These are phyloP conservation scores for Odontothrips loti DNA, from an alignment of 2,888 invertebrate genomes.

Conservation along the genomic window DNA sequence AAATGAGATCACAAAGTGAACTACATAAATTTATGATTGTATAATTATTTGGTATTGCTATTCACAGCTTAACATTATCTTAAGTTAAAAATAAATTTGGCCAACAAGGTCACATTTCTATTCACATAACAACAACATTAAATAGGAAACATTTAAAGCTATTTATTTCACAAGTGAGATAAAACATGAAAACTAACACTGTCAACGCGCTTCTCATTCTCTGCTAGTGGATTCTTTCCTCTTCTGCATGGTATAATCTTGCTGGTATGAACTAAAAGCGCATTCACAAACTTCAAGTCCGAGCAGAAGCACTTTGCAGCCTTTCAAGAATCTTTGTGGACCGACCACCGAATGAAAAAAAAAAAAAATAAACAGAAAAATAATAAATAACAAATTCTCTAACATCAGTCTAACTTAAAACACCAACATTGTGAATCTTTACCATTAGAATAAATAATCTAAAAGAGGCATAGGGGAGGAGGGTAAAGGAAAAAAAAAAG, in stretches of 20 bases:
- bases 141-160: slow-evolving; percentile 20
- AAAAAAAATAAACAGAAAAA: slow-evolving; percentile 19
- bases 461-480: not conserved
- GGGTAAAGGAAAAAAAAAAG: not conserved
- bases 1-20: not conserved
- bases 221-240: too few relatives aligned
- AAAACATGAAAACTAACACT: slow-evolving; percentile 18
- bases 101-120: slow-evolving; percentile 14
- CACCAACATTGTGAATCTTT: slow-evolving; percentile 1
- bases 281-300: not conserved
- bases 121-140: slow-evolving; percentile 25
- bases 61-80: slow-evolving; percentile 3
- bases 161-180: not conserved
- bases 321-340: slow-evolving; percentile 16
- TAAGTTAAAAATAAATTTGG: slow-evolving; percentile 24
- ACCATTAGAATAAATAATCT: not conserved
- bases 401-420: slow-evolving; percentile 20
- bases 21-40: not conserved
- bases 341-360: slow-evolving; percentile 3
- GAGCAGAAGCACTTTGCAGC: not conserved
- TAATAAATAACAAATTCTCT: slow-evolving; percentile 25
- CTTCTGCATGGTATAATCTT: too few relatives aligned
- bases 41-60: slow-evolving; percentile 10
- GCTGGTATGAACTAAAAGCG: not conserved
- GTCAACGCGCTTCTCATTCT: not conserved